Conservation (phyloP, 2,888 invertebrate genomes). For the Exocentrus adspersus region DNA sequence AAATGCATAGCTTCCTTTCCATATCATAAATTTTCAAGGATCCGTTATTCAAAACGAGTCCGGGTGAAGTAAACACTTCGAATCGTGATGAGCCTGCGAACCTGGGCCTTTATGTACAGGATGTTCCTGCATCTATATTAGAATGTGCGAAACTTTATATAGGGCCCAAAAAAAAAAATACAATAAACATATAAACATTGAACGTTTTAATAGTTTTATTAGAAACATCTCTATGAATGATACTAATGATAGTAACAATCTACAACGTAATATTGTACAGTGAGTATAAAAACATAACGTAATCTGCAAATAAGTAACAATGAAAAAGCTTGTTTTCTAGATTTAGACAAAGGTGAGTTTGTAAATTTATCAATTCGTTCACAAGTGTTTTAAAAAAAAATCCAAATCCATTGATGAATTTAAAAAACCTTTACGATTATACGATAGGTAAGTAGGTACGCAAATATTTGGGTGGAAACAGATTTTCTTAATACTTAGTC, state of each 20-base stretch:
- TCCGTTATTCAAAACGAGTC: neutral
- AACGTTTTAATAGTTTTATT: conserved; percentile 27
- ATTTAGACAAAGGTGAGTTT: neutral
- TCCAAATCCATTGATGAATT: no score
- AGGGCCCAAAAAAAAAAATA: neutral
- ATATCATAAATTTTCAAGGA: neutral
- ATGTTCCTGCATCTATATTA: neutral
- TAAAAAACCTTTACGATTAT: neutral
- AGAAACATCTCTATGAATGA: conserved; percentile 26
- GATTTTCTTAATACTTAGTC: neutral
- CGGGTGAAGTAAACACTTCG: neutral
- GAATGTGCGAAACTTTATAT: no score
- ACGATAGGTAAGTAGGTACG: conserved; percentile 5
- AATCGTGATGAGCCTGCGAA: neutral
- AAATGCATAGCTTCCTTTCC: neutral
- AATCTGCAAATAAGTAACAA: conserved; percentile 5
- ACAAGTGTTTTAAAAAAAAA: no score
- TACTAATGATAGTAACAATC: conserved; percentile 17
- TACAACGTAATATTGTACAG: conserved; percentile 21
- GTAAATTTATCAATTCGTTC: no score
- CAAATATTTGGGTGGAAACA: neutral
- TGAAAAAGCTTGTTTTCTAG: conserved; percentile 5
- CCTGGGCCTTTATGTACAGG: neutral
- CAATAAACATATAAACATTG: neutral
- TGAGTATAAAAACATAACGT: neutral